Conservation (phyloP, 2,888 invertebrate genomes). For the Pseudoips prasinana region DNA sequence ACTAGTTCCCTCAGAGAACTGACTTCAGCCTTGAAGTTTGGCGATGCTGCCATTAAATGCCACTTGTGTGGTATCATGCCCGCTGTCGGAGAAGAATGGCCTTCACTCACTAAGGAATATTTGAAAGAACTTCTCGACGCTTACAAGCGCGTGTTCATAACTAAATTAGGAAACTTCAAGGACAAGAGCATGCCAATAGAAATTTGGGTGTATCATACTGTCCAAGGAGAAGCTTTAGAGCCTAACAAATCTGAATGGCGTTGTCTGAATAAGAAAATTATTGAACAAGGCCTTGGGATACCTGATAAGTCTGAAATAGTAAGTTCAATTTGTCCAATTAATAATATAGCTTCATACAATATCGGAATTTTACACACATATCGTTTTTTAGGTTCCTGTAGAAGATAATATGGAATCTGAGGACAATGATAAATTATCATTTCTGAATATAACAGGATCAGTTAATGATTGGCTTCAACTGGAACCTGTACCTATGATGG, state of each 20-base stretch:
- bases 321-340: conserved; percentile 9
- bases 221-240: conserved; percentile 84
- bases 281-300: conserved; percentile 84
- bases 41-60: conserved; percentile 84
- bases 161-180: conserved; percentile 74
- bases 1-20: conserved; percentile 72
- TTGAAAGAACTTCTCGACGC: conserved; percentile 78
- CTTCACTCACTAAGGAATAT: conserved; percentile 81
- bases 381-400: conserved; percentile 9
- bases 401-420: conserved; percentile 25
- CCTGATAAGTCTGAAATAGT: conserved; percentile 59
- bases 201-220: conserved; percentile 84
- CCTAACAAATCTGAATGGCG: conserved; percentile 84
- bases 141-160: conserved; percentile 77
- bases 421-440: conserved; percentile 52
- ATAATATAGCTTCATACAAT: not conserved
- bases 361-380: not conserved
- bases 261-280: conserved; percentile 85
- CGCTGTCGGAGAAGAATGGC: conserved; percentile 85
- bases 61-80: conserved; percentile 87
- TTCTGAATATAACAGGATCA: conserved; percentile 62
- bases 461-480: conserved; percentile 64
- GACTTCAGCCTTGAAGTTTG: conserved; percentile 70
- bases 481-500: conserved; percentile 54
- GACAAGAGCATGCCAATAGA: conserved; percentile 82